Base-by-base conservation (phyloP, 2,888 invertebrate species). In the Andrena camellia region DNA sequence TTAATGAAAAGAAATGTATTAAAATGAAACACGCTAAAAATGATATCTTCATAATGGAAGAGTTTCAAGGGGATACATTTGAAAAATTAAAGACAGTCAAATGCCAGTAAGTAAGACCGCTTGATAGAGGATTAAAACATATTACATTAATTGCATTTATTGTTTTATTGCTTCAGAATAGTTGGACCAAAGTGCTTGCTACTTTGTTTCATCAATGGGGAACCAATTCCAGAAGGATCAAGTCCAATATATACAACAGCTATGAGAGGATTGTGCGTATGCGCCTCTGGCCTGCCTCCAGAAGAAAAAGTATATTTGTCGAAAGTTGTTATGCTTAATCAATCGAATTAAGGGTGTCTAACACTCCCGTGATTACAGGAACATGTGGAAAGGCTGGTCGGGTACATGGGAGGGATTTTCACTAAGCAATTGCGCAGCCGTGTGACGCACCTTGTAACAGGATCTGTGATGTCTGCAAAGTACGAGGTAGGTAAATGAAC, bases 391-490 rank as follows among this genome's bases (percentile, higher is more conserved):
- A 94, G 94, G 66, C 95, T 96, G 88, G 95, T 97, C 0, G 95
- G 96, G 80, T 96, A 96, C 94, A 97, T 98, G 97, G 97, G 97
- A 35, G 98, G 97, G 0, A 94, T 96, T 60, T 97, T 96, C 90
- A 96, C 95, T 63, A 95, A 96, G 71, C 95, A 95, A 69, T 94
- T 97, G 66, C 95, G 96, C 10, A 95, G 95, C 42, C 95, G 95
- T 71, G 96, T 97, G 0, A 98, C 98, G 7, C 98, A 98, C 94
- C 95, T 99, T 23, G 95, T 99, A 2, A 97, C 98, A 0, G 96
- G 96, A 90, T 96, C 96, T 35, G 97, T 97, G 0, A 95, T 96
- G 81, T 97, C 97, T 0, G 96, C 96, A 76, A 98, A 98, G 94
- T 97, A 97, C 92, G 95, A 96, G 94, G 97, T 97, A 85, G 75